Conservation (phyloP, 2,797 vertebrate genomes). For the Crypturellus tataupa region DNA sequence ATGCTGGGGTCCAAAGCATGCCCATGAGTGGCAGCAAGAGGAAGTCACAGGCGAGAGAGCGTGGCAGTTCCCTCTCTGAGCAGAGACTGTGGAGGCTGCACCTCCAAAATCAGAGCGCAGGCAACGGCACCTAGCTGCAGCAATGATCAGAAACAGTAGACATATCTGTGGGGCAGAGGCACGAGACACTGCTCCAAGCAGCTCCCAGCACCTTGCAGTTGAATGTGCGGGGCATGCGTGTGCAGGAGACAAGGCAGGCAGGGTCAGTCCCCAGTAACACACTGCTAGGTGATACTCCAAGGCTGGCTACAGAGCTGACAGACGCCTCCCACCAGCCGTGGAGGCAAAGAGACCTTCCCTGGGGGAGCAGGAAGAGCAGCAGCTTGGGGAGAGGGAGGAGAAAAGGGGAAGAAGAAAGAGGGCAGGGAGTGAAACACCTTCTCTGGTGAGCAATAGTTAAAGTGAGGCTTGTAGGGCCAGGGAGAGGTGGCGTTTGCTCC, state of each 20-base stretch:
- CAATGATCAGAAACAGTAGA: not conserved
- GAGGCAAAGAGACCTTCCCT: not conserved
- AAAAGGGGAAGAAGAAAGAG: not conserved
- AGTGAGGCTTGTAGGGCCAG: not conserved
- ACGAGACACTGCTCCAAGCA: not conserved
- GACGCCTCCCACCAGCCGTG: rapidly evolving
- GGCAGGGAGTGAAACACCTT: not conserved
- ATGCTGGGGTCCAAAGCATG: rapidly evolving
- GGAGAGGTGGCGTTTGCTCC: not conserved
- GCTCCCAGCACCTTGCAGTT: not conserved
- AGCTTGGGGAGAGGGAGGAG: not conserved
- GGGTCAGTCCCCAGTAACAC: rapidly evolving
- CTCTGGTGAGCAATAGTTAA: not conserved
- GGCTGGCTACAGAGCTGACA: not conserved
- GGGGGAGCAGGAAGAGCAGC: not conserved
- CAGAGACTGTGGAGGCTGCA: not conserved
- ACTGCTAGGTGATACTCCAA: rapidly evolving
- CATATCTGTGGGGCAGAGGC: not conserved
- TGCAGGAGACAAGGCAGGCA: not conserved
- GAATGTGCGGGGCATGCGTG: too few species aligned
- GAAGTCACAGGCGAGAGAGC: not conserved
- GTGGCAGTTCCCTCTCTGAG: not conserved
- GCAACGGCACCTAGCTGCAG: not conserved
- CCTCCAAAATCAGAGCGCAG: not conserved
- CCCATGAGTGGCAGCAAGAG: not conserved